phyloP scores from a whole-genome alignment of 2,113 vertebrate genomes.

The Aramus guarauna region DNA sequence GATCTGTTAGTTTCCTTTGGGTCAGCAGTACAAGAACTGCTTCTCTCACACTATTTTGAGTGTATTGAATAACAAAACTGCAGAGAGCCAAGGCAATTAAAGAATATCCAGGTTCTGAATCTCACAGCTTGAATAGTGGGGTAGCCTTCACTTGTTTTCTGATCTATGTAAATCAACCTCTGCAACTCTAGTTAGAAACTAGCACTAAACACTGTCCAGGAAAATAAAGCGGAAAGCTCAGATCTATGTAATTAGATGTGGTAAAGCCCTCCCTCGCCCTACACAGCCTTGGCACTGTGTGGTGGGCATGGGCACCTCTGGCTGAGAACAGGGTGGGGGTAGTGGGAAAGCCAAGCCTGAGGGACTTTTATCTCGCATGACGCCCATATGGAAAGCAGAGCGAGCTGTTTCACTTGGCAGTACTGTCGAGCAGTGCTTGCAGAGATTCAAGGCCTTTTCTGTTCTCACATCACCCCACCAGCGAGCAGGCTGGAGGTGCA shows the following conservation, averaged over 20 bases:
- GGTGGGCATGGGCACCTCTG: neutral
- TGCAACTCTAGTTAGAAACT: neutral
- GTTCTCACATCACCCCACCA: too few relatives aligned
- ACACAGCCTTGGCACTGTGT: neutral
- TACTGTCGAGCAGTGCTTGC: too few relatives aligned
- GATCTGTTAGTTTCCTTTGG: neutral
- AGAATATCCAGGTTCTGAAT: neutral
- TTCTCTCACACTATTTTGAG: neutral
- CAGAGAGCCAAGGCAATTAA: neutral
- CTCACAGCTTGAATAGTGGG: neutral
- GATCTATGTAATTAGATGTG: neutral
- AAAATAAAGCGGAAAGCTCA: neutral
- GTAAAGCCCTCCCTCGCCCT: neutral
- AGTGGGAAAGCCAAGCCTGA: neutral
- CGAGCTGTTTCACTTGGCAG: neutral
- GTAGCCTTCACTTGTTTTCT: accelerated
- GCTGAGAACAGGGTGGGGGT: accelerated
- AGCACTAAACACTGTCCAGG: neutral
- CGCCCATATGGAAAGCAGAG: neutral
- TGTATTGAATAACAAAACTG: neutral
- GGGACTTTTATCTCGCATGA: neutral
- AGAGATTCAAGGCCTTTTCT: too few relatives aligned
- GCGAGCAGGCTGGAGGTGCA: too few relatives aligned
- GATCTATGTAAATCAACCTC: neutral
- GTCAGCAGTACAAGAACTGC: neutral